Conservation (phyloP, 2,113 vertebrate genomes). For the Saccopteryx bilineata region DNA sequence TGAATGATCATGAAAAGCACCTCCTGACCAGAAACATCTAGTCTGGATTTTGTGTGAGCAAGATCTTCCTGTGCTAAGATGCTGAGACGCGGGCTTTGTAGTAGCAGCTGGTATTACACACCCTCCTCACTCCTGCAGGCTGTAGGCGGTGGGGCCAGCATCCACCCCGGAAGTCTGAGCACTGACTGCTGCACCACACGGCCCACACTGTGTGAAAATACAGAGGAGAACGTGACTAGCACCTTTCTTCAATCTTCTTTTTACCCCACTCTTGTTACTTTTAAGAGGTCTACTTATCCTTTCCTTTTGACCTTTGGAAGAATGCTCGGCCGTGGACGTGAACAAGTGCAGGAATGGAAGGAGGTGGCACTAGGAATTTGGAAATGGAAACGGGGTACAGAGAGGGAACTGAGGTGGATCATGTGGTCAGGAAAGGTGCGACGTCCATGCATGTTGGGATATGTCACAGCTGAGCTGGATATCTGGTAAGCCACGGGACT, state of each 20-base stretch:
- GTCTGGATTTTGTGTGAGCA: slow-evolving; percentile 8
- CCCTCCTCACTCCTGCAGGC: neutral
- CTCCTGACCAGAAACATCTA: neutral
- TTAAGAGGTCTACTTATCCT: neutral
- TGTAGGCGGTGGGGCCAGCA: neutral
- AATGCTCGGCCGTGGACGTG: neutral
- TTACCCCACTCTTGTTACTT: neutral
- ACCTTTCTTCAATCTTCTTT: neutral
- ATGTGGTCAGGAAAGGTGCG: neutral
- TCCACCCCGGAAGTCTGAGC: neutral
- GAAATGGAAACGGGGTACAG: neutral
- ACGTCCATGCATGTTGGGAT: neutral
- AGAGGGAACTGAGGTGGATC: neutral
- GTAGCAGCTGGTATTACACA: neutral
- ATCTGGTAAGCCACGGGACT: neutral
- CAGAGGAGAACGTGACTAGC: neutral
- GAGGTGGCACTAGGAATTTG: neutral
- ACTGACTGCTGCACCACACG: neutral
- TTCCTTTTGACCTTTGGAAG: slow-evolving; percentile 13
- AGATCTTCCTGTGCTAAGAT: neutral
- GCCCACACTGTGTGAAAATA: neutral
- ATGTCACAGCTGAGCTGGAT: neutral
- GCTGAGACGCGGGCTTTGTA: neutral
- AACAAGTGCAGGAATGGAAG: neutral
- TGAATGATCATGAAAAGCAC: neutral